Base-by-base conservation (phyloP, 64 coral and sea anemone genomes). In the Actinia equina region DNA sequence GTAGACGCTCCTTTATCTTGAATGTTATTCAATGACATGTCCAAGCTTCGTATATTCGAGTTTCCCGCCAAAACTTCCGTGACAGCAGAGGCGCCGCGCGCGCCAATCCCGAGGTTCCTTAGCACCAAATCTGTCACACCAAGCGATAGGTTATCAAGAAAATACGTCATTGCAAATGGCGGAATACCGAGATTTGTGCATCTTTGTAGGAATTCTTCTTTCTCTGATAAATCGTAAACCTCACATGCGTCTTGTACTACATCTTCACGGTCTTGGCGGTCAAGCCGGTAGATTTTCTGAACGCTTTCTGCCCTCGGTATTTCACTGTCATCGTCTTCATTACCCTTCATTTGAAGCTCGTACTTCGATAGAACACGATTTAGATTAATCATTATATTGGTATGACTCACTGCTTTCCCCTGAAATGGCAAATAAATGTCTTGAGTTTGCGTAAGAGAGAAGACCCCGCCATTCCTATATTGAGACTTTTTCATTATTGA, bases 91-190 rank as follows among this genome's bases (percentile, higher is more conserved):
- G 91, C 80, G 9, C 94, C 94, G 8, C 44, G 70, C 1, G 88
- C 58, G 5, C 94, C 94, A 83, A 96, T 90, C 80, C 94, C 94
- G 82, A 93, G 88, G 93, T 96, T 96, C 67, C 94, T 90, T 79
- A 96, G 57, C 18, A 89, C 87, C 37, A 96, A 51, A 45, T 96
- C 94, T 6, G 88, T 79, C 26, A 77, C 88, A 7, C 86, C 91
- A 45, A 76, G 85, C 54, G 91, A 63, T 43, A 96, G 71, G 60
- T 27, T 89, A 25, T 96, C 94, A 46, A 96, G 85, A 26, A 96
- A 88, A 44, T 96, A 96, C 15, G 94, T 93, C 94, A 96, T 96
- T 0, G 91, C 84, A 43, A 85, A 84, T 16, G 86, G 86, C 10
- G 94, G 94, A 49, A 96, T 90, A 71, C 94, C 94, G 20, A 90